A percentile compares a stretch with the other conserved stretches of the same genome.
These are phyloP conservation scores for Clarias macrocephalus DNA, from an alignment of 2,113 vertebrate genomes.

Conservation along the genomic window DNA sequence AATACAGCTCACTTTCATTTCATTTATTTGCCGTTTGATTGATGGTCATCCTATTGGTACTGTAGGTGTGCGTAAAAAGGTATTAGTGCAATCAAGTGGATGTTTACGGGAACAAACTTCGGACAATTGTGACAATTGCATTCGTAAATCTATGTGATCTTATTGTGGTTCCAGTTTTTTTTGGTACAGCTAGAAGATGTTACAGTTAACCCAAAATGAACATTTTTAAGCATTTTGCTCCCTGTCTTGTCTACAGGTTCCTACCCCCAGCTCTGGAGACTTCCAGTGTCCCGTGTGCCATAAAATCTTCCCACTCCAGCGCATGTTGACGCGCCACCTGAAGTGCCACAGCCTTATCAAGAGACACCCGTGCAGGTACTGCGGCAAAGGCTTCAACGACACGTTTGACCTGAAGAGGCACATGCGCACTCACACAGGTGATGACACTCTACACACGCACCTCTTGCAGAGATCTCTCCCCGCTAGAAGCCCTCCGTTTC, in stretches of 20 bases:
- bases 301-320: conserved; percentile 84
- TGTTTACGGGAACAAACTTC: not conserved
- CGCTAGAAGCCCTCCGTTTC: conserved; percentile 13
- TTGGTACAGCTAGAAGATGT: not conserved
- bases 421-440: conserved; percentile 88
- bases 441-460: conserved; percentile 13
- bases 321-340: conserved; percentile 85
- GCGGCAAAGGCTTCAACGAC: conserved; percentile 88
- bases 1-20: not conserved
- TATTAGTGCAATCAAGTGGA: not conserved
- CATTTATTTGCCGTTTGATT: not conserved
- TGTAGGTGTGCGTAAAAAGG: not conserved
- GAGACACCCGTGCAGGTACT: conserved; percentile 80
- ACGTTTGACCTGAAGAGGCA: conserved; percentile 91
- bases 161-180: too few relatives aligned
- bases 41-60: not conserved
- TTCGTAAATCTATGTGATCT: not conserved
- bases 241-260: conserved; percentile 48
- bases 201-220: not conserved
- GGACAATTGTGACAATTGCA: not conserved
- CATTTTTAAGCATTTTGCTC: not conserved
- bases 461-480: not conserved
- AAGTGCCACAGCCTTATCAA: conserved; percentile 87
- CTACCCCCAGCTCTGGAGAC: conserved; percentile 58
- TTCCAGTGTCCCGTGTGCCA: conserved; percentile 79